Evolutionary conservation across 2,797 vertebrate species (phyloP).

Genomic region (Calcarius lapponicus): DNA sequence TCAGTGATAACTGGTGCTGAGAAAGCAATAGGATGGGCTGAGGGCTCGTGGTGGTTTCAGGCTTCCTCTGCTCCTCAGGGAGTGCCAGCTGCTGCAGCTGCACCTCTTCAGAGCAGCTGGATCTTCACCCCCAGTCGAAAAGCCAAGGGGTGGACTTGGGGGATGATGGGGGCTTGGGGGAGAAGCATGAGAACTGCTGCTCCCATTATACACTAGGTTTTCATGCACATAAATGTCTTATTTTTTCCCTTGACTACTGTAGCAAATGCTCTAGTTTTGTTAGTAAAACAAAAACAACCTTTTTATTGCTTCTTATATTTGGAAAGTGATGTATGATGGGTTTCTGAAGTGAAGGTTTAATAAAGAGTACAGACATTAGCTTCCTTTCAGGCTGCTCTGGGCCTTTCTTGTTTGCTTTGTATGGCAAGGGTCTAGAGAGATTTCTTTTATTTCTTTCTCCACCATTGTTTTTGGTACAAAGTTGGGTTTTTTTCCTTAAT

Average conservation of each 20-base stretch:
- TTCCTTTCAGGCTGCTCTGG: slow-evolving; percentile 64
- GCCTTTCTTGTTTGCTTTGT: slow-evolving; percentile 66
- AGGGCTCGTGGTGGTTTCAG: background rate
- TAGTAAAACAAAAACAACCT: slow-evolving; percentile 58
- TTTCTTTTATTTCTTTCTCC: slow-evolving; percentile 63
- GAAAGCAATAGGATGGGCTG: background rate
- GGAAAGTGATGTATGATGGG: slow-evolving; percentile 50
- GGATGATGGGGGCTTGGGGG: background rate
- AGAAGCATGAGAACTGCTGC: slow-evolving; percentile 41
- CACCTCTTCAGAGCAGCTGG: slow-evolving; percentile 35
- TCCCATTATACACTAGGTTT: background rate
- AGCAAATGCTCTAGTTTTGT: slow-evolving; percentile 53
- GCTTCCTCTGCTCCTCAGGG: background rate
- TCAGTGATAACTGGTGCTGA: background rate
- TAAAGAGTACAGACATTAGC: slow-evolving; percentile 53
- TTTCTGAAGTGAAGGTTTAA: slow-evolving; percentile 47
- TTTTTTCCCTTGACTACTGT: slow-evolving; percentile 39
- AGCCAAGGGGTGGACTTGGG: background rate
- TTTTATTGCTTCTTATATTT: slow-evolving; percentile 55
- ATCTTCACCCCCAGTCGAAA: background rate
- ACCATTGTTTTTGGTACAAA: slow-evolving; percentile 53
- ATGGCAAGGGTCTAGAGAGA: slow-evolving; percentile 61
- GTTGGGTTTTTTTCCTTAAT: slow-evolving; percentile 53
- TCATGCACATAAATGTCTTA: background rate
- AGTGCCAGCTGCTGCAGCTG: slow-evolving; percentile 52